Percentiles rank a stretch among this genome's conserved stretches.
Conservation (phyloP, 2,888 invertebrate genomes). For the Salticus scenicus region DNA sequence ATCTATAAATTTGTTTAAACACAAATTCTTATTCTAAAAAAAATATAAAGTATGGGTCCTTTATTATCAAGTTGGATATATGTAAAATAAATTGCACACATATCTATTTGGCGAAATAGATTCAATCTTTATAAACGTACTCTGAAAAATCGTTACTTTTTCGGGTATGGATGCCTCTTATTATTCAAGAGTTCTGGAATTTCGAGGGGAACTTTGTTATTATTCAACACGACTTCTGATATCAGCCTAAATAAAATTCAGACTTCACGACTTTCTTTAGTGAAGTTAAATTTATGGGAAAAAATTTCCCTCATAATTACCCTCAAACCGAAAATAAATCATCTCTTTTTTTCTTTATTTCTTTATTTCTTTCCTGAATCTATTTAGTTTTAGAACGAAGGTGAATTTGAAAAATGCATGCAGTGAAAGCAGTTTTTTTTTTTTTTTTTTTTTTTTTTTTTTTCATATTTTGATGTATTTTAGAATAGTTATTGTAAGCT, state of each 20-base stretch:
- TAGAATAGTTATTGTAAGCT: too few species aligned
- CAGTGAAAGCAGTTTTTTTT: too few species aligned
- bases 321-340: constrained; percentile 48
- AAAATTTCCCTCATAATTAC: constrained; percentile 22
- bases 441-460: too few species aligned
- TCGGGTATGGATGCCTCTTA: background rate
- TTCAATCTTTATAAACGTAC: background rate
- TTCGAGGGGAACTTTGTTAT: background rate
- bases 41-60: too few species aligned
- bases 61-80: too few species aligned
- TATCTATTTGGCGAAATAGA: background rate
- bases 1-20: too few species aligned
- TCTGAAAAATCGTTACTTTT: background rate
- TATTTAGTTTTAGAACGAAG: constrained; percentile 17
- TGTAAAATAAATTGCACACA: background rate
- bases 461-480: too few species aligned
- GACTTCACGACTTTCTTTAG: background rate
- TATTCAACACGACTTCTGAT: constrained; percentile 1
- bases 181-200: background rate
- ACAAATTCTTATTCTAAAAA: too few species aligned
- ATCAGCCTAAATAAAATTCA: background rate
- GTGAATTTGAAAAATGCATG: background rate
- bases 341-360: constrained; percentile 30
- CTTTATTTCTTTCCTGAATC: constrained; percentile 32
- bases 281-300: constrained; percentile 17